Base-by-base conservation (phyloP, 2,888 invertebrate species). In the Strigamia maritima region DNA sequence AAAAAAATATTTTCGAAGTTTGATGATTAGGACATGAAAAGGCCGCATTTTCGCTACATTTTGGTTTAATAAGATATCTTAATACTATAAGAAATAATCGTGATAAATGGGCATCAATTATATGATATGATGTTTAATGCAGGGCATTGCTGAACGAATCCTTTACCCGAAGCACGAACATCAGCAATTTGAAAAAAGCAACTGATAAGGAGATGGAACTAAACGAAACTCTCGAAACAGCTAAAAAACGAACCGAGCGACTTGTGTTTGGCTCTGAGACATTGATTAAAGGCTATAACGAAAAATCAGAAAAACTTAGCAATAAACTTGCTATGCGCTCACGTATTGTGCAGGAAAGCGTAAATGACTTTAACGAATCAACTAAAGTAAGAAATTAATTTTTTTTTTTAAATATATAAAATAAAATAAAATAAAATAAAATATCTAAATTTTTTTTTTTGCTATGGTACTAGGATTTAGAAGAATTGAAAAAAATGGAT, bases 131-230 rank as follows among this genome's bases (percentile, higher is more conserved):
- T n/a, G n/a, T 22, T 74, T 8, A 16, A 12, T 70, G 1, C 12
- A 70, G 70, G 2, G 14, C 4, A 4, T 16, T 70, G 70, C 70
- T 70, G 24, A 70, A 70, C 28, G 70, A 70, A 26, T 26, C 28
- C 28, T 28, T 70, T n/a, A 70, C 70, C n/a, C 70, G 70, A 70
- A 28, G 28, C 8, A 28, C 70, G 24, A 70, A 70, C 19, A n/a
- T 70, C 28, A 70, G 24, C 28, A 24, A 26, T 7, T 12, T 70
- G 19, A 70, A 70, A 12, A 70, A 70, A 70, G 70, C 24, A 2
- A 70, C 28, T 14, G 70, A 70, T n/a, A 70, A 70, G 16, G 70
- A 70, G 70, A 70, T 70, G 70, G 70, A 70, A 12, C n/a, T 70
- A 28, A 70, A 28, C 28, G 70, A 70, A n/a, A 70, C 28, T 6